A percentile compares a stretch with the other conserved stretches of the same genome.
Evolutionary conservation across 2,113 vertebrate genomes (phyloP).

Genomic region (Struthidea cinerea): DNA sequence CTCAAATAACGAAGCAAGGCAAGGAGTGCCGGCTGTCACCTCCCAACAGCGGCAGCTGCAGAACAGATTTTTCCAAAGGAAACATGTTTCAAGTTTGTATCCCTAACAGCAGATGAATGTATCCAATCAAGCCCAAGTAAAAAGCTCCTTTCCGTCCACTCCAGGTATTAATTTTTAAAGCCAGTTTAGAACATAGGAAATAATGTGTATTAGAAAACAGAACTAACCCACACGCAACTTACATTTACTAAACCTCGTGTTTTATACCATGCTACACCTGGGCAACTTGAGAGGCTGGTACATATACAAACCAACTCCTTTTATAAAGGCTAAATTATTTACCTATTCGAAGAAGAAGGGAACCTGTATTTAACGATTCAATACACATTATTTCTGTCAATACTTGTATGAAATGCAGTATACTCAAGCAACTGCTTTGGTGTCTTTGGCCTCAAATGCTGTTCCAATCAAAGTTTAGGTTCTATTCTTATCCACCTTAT

Average conservation of each 20-base stretch:
- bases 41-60: neutral
- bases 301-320: neutral
- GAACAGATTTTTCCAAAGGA: neutral
- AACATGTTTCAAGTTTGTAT: neutral
- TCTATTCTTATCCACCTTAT: slow-evolving; percentile 18
- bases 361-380: neutral
- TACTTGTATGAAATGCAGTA: neutral
- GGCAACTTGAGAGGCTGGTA: neutral
- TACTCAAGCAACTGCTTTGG: neutral
- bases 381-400: neutral
- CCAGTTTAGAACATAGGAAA: neutral
- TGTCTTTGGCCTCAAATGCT: neutral
- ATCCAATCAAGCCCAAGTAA: neutral
- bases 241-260: neutral
- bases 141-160: neutral
- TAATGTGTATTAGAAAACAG: neutral
- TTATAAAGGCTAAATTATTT: neutral
- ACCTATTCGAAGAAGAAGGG: neutral
- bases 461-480: neutral
- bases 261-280: neutral
- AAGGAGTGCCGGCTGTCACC: neutral
- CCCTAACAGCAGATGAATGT: neutral
- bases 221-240: neutral
- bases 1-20: rapidly evolving
- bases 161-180: neutral